phyloP scores from a whole-genome alignment of 2,797 vertebrate genomes.

The Sibirionetta formosa region DNA sequence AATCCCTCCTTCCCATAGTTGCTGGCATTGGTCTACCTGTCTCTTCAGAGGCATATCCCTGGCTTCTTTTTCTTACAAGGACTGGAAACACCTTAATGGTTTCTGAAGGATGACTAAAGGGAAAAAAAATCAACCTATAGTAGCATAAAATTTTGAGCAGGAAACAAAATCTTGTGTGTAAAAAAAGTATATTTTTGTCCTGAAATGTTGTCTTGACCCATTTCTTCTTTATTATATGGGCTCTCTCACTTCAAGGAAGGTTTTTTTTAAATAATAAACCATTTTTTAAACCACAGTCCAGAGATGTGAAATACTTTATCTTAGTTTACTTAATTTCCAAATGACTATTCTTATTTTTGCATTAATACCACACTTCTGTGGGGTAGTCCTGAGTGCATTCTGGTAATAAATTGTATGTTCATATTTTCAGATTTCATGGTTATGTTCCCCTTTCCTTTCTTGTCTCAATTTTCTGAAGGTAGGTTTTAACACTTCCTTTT shows the following conservation, averaged over 20 bases:
- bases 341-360: background rate
- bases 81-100: background rate
- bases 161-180: background rate
- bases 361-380: background rate
- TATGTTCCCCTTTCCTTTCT: background rate
- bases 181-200: background rate
- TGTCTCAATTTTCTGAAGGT: background rate
- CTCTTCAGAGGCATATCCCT: background rate
- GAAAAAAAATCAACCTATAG: rapidly evolving
- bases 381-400: background rate
- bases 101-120: background rate
- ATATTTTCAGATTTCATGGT: background rate
- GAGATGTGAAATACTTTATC: background rate
- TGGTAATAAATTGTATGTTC: background rate
- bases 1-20: background rate
- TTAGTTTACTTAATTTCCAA: background rate
- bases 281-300: background rate
- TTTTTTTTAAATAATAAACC: background rate
- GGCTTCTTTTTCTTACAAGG: background rate
- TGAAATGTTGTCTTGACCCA: background rate
- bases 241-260: background rate
- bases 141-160: background rate
- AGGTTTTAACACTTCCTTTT: background rate
- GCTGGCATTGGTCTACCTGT: background rate
- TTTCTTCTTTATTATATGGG: background rate